Evolutionary conservation across 2,888 invertebrate genomes (phyloP), one percentile per base, ranked within the genome.

Genomic region (Dolichopus griseipennis): DNA sequence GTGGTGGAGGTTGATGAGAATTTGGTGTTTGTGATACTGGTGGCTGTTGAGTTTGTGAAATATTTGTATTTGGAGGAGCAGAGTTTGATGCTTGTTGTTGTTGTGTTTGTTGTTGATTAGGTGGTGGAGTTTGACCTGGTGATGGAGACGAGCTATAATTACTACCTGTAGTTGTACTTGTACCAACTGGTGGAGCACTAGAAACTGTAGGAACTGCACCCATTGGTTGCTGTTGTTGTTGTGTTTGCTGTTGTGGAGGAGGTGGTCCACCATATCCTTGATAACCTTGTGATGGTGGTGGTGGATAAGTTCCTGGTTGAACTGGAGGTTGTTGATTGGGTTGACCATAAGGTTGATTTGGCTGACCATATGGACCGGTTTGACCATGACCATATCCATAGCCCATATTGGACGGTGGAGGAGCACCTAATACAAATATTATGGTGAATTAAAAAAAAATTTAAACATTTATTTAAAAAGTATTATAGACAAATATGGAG

Each of bases 81-180:
- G 64, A 64, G 5, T n/a, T 64, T 2, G 64, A 64, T 33, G 75
- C 77, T 12, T 75, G 73, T 67, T 76, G 77, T 64, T 77, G 62
- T 43, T 72, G 70, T n/a, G 70, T 68, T 61, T 68, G 71, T 52
- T 71, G 71, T 66, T 69, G 69, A 52, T 66, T 73, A 37, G 66
- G 66, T 66, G 78, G 78, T 68, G 78, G 77, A 0, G 81, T 78
- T 74, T 82, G 82, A 12, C 83, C 82, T 2, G 84, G 83, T 73
- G 83, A 85, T 7, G 84, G 82, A 68, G 84, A 83, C 69, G 80
- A 83, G 69, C 79, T 83, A 70, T 85, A 84, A 20, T 73, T 74
- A 68, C 75, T 76, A 12, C 79, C 81, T 15, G 82, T 75, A 66
- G 77, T 78, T 71, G 75, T 73, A 2, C 70, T 68, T 10, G 71